These are phyloP conservation scores for Mimas tiliae DNA, from an alignment of 2,888 invertebrate species.

Conservation along the genomic window DNA sequence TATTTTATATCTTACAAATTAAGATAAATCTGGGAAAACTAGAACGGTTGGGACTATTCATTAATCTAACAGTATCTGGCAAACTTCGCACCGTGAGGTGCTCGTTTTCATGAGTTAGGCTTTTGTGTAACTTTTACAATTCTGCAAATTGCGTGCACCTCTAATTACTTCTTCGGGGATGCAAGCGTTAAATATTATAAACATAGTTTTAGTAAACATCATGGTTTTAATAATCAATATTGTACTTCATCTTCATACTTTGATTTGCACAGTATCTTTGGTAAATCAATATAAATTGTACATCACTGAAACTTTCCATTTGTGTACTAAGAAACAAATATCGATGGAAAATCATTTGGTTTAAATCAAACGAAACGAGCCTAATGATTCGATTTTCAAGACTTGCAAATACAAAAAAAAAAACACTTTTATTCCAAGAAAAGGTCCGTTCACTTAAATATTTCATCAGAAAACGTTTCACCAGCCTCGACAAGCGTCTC, in stretches of 20 bases:
- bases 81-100: no score
- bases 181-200: neutral
- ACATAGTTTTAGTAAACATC: neutral
- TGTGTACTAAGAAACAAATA: neutral
- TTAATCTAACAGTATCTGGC: no score
- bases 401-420: neutral
- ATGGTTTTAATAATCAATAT: neutral
- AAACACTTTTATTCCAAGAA: neutral
- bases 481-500: constrained; percentile 30
- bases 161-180: no score
- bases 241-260: neutral
- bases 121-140: no score
- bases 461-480: constrained; percentile 34
- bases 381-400: constrained; percentile 28
- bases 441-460: constrained; percentile 30
- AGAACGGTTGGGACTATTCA: no score
- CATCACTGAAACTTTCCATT: neutral
- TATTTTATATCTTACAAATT: no score
- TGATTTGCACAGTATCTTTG: neutral
- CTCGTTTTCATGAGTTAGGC: no score
- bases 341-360: neutral
- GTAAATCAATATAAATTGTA: neutral
- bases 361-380: constrained; percentile 26
- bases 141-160: no score
- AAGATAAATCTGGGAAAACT: no score